Conservation (phyloP, 2,113 vertebrate species). For the Lathamus discolor region DNA sequence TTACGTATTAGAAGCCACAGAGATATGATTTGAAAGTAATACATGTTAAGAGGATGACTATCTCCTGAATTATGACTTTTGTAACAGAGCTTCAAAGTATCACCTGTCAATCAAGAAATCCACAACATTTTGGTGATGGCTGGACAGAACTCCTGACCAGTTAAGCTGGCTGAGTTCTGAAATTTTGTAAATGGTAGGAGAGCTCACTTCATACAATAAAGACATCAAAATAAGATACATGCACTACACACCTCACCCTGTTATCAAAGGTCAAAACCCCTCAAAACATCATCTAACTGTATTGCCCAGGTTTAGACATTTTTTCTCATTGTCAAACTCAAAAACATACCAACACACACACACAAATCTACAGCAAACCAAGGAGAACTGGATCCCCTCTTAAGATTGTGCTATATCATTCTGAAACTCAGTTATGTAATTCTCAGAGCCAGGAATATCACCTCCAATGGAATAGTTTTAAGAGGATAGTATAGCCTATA, state of each 20-base stretch:
- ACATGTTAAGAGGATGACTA: background rate
- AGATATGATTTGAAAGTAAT: background rate
- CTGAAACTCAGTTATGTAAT: background rate
- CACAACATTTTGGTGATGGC: background rate
- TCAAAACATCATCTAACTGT: rapidly evolving
- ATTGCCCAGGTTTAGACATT: background rate
- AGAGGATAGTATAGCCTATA: background rate
- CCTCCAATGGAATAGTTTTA: background rate
- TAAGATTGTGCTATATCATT: background rate
- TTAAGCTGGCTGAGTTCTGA: background rate
- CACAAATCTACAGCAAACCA: background rate
- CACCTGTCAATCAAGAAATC: background rate
- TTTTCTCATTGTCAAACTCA: background rate
- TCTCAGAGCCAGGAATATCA: background rate
- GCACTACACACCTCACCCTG: background rate
- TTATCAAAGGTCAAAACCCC: background rate
- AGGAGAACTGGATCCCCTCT: background rate
- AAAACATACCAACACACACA: background rate
- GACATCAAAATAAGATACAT: background rate
- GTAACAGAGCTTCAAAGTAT: background rate
- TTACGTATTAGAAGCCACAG: background rate
- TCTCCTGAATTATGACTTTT: background rate
- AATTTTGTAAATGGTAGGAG: rapidly evolving
- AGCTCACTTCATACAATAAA: background rate
- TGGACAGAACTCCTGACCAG: background rate